These are phyloP conservation scores for Eudasyphora cyanicolor DNA, from an alignment of 2,888 invertebrate species.

Conservation along the genomic window DNA sequence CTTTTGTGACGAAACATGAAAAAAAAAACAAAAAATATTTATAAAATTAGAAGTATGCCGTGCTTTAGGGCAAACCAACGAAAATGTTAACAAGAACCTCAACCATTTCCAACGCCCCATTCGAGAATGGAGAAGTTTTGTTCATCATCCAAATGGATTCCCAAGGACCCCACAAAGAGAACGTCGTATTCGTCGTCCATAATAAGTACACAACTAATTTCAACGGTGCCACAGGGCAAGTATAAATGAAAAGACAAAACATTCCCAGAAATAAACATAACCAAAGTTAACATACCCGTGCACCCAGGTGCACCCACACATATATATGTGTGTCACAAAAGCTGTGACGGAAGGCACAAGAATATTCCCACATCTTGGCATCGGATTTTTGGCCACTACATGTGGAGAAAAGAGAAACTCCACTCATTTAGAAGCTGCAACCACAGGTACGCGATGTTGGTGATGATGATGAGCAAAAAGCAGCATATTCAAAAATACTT, in stretches of 20 bases:
- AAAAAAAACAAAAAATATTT: slow-evolving; percentile 42
- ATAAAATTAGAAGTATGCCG: slow-evolving; percentile 37
- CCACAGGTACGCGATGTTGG: background rate
- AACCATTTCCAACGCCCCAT: background rate
- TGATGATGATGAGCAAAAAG: too few relatives aligned
- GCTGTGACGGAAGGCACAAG: background rate
- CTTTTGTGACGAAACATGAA: too few relatives aligned
- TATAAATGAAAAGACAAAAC: slow-evolving; percentile 43
- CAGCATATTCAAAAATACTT: too few relatives aligned
- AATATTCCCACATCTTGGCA: background rate
- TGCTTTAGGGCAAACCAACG: slow-evolving; percentile 16
- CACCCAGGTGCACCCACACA: background rate
- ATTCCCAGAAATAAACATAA: slow-evolving; percentile 12
- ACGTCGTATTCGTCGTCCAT: slow-evolving; percentile 35
- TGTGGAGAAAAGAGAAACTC: background rate
- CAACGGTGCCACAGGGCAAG: slow-evolving; percentile 46
- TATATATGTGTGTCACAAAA: too few relatives aligned
- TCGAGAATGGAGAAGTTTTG: background rate
- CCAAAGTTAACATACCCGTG: background rate
- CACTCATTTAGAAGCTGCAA: too few relatives aligned
- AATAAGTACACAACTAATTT: slow-evolving; percentile 58
- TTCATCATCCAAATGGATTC: too few relatives aligned
- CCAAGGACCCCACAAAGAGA: slow-evolving; percentile 44
- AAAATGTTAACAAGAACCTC: slow-evolving; percentile 22
- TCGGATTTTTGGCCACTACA: too few relatives aligned